phyloP scores from a whole-genome alignment of 2,797 vertebrate species.

The Acestrorhynchus altus region DNA sequence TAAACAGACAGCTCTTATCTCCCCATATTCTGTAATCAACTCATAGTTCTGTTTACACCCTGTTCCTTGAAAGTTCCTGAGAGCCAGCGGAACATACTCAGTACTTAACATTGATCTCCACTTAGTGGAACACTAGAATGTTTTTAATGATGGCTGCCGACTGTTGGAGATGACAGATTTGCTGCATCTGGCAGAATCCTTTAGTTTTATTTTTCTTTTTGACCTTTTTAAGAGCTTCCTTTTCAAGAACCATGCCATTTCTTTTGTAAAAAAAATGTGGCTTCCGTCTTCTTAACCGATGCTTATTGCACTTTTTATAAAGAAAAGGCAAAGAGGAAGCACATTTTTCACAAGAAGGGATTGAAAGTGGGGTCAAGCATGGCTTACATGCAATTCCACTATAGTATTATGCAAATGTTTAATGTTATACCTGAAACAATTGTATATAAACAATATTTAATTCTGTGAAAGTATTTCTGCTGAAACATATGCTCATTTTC shows the following conservation, averaged over 20 bases:
- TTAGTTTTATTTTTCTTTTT: not conserved
- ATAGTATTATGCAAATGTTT: too few species aligned
- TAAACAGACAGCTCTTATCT: not conserved
- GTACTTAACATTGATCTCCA: not conserved
- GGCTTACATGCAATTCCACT: too few species aligned
- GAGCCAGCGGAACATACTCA: not conserved
- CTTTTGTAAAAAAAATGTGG: not conserved
- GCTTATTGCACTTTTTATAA: not conserved
- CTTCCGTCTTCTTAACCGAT: not conserved
- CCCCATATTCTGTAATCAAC: not conserved
- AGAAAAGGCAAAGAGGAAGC: not conserved
- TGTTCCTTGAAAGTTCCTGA: not conserved
- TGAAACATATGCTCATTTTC: too few species aligned
- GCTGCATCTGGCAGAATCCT: not conserved
- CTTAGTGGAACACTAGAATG: not conserved
- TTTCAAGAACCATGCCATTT: not conserved
- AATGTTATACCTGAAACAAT: too few species aligned
- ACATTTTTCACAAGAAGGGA: not conserved
- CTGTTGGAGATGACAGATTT: not conserved
- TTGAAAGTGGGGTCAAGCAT: too few species aligned
- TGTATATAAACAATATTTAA: too few species aligned
- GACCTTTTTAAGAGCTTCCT: not conserved
- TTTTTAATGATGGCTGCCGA: not conserved
- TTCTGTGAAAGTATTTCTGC: too few species aligned
- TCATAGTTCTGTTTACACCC: not conserved